phyloP scores from a whole-genome alignment of 2,888 invertebrate species.

The Amaurobius ferox region DNA sequence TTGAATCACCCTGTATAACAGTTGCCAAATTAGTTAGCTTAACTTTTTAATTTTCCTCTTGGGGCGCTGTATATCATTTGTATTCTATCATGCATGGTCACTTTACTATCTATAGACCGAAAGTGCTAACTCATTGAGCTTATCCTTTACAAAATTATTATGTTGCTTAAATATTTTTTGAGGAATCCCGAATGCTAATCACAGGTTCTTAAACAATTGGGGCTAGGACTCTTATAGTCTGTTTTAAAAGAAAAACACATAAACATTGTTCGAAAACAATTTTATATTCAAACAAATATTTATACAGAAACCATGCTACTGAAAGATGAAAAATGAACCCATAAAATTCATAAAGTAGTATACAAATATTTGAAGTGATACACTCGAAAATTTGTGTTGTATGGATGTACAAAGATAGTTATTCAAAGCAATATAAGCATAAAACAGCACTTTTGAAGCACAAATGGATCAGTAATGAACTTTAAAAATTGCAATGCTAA shows the following conservation, averaged over 20 bases:
- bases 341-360: conserved; percentile 26
- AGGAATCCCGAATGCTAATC: too few relatives aligned
- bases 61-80: too few relatives aligned
- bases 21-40: too few relatives aligned
- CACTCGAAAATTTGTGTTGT: conserved; percentile 35
- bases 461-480: conserved; percentile 27
- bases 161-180: too few relatives aligned
- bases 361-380: conserved; percentile 56
- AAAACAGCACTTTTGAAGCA: conserved; percentile 39
- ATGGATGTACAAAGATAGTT: conserved; percentile 41
- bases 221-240: too few relatives aligned
- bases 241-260: background rate
- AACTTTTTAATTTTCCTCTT: too few relatives aligned
- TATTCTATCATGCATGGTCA: too few relatives aligned
- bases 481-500: conserved; percentile 28
- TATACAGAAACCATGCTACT: background rate
- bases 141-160: too few relatives aligned
- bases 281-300: conserved; percentile 15
- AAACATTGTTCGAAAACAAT: background rate
- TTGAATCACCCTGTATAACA: too few relatives aligned
- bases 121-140: too few relatives aligned
- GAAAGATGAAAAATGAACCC: background rate
- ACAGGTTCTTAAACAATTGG: too few relatives aligned
- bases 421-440: conserved; percentile 40
- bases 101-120: too few relatives aligned